Conservation (phyloP, 2,797 vertebrate genomes). For the Coregonus ussuriensis region DNA sequence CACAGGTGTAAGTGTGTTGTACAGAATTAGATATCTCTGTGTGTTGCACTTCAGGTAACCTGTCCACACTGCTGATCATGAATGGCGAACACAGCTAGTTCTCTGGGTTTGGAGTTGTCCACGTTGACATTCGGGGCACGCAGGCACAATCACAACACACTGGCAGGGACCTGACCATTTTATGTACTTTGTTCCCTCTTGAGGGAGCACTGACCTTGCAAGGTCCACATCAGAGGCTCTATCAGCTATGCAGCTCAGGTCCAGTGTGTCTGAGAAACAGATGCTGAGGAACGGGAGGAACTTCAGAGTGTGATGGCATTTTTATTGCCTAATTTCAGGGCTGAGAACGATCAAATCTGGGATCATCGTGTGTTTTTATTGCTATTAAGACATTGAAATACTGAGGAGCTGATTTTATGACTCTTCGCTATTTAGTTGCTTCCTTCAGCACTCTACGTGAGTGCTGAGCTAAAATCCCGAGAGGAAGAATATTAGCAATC, state of each 20-base stretch:
- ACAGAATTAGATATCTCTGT: too few relatives aligned
- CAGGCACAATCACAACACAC: background rate
- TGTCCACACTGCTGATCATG: background rate
- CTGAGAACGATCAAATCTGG: background rate
- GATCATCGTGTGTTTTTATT: constrained; percentile 10
- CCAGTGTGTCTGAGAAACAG: background rate
- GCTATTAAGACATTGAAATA: background rate
- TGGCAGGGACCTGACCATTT: background rate
- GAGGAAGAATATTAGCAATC: background rate
- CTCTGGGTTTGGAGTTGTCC: background rate
- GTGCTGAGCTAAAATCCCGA: background rate
- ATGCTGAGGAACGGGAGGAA: background rate
- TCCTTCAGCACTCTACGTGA: background rate
- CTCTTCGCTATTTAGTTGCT: background rate
- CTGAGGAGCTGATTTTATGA: constrained; percentile 5
- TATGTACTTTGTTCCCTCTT: background rate
- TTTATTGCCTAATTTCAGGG: background rate
- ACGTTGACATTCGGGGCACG: background rate
- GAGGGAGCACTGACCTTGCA: background rate
- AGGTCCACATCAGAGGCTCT: background rate
- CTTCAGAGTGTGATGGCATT: background rate
- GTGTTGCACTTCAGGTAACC: background rate
- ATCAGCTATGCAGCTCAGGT: background rate
- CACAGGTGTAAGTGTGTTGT: too few relatives aligned
- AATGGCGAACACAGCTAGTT: constrained; percentile 1